Base-by-base conservation (phyloP, 1,140 invertebrate genomes). In the Lysiphlebus fabarum region DNA sequence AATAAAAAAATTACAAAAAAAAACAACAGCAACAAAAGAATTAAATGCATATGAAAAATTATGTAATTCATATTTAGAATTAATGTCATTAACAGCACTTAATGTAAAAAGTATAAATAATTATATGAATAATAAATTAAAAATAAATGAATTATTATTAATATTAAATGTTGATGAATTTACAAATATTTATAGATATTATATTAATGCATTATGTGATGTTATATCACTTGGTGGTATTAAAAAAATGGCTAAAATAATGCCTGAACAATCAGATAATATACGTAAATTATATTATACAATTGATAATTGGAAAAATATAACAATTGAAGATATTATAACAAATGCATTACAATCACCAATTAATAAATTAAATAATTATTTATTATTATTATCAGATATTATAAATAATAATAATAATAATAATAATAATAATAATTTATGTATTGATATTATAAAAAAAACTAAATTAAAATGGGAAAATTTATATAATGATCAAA, bases 131-230 rank as follows among this genome's bases (percentile, higher is more conserved):
- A 80, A 85, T 59, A 83, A 84, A 67, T 81, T 82, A 41, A 82
- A 86, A 73, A 64, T 81, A 9, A 83, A 84, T 68, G 84, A 87
- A 74, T 82, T 90, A 61, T 77, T 83, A 7, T 80, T 91, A 59
- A 81, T 92, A 61, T 83, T 83, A 68, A 84, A 87, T 75, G 82
- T 86, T 72, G 86, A 88, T 54, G 87, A 91, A 72, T 87, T 84
- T 75, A 83, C 90, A 61, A 81, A 82, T 62, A 79, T 89, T 38
- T 92, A 90, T 69, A 85, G 84, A 68, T 83, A 83, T 65, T 94
- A 92, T 79, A 83, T 89, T 45, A 82, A 84, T 69, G 79, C 82
- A 59, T 82, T 92, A 70, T 89, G 89, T 73, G 88, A 92, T 80
- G 79, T 91, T 56, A 84, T 90, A 65, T 86, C 87, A 64, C 81